Conservation (phyloP, 2,113 vertebrate genomes). For the Centrocercus urophasianus region DNA sequence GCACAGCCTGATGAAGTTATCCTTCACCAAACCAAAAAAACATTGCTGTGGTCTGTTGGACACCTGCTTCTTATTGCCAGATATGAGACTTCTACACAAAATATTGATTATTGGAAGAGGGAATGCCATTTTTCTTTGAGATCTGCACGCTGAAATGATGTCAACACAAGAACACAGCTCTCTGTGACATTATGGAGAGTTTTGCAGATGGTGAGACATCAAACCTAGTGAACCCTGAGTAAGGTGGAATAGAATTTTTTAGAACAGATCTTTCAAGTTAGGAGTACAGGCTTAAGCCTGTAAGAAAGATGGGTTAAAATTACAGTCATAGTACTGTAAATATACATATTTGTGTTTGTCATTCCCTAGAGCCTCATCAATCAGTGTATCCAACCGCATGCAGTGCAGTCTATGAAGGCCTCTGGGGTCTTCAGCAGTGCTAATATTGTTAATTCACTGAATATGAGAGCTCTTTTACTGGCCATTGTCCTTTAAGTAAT, state of each 20-base stretch:
- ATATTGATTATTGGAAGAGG: background rate
- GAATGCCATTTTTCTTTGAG: background rate
- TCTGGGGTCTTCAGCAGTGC: background rate
- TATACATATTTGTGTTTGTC: no score
- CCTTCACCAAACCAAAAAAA: background rate
- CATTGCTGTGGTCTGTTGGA: background rate
- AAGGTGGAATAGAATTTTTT: background rate
- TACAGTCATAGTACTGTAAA: no score
- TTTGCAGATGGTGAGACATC: background rate
- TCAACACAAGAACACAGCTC: background rate
- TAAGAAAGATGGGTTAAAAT: no score
- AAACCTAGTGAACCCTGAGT: background rate
- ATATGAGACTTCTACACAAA: background rate
- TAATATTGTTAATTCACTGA: background rate
- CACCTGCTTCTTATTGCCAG: background rate
- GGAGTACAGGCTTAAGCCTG: no score
- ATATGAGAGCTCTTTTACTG: background rate
- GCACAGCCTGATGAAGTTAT: background rate
- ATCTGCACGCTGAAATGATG: background rate
- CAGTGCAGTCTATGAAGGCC: background rate
- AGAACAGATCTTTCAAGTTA: no score
- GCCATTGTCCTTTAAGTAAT: background rate
- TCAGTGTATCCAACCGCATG: background rate
- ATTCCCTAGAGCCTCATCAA: no score
- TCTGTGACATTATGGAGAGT: background rate